Conservation (phyloP, 2,888 invertebrate species). For the Hemicrepidius hirtus region DNA sequence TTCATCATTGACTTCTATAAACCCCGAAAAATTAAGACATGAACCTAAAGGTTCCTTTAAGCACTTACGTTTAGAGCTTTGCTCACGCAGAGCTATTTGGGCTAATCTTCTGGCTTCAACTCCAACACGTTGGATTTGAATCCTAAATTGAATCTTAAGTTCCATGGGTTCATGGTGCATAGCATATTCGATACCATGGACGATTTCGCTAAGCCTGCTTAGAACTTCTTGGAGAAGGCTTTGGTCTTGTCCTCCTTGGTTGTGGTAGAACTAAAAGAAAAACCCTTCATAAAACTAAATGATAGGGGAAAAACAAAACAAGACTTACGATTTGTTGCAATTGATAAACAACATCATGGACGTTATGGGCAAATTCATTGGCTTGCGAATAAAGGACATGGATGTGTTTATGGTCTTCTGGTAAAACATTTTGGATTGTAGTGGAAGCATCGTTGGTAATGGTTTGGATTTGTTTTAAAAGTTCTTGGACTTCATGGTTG, state of each 20-base stretch:
- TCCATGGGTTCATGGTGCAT: neutral
- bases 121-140: neutral
- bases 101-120: neutral
- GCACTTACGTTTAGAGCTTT: neutral
- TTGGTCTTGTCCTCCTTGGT: neutral
- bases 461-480: neutral
- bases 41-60: neutral
- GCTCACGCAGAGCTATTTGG: neutral
- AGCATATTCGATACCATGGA: neutral
- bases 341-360: neutral
- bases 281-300: no score
- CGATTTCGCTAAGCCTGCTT: neutral
- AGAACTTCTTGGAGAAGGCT: neutral
- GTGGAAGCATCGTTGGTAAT: neutral
- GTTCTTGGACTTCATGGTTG: neutral
- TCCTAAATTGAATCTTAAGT: neutral
- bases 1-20: neutral
- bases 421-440: neutral
- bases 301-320: no score
- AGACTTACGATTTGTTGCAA: constrained; percentile 16
- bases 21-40: neutral
- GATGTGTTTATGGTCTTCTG: neutral
- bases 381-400: neutral
- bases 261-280: neutral
- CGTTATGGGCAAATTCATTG: constrained; percentile 9